Percentiles rank a stretch among this genome's conserved stretches.
Conservation (phyloP, 2,113 vertebrate species). For the chimpanzee (Pan troglodytes) region DNA sequence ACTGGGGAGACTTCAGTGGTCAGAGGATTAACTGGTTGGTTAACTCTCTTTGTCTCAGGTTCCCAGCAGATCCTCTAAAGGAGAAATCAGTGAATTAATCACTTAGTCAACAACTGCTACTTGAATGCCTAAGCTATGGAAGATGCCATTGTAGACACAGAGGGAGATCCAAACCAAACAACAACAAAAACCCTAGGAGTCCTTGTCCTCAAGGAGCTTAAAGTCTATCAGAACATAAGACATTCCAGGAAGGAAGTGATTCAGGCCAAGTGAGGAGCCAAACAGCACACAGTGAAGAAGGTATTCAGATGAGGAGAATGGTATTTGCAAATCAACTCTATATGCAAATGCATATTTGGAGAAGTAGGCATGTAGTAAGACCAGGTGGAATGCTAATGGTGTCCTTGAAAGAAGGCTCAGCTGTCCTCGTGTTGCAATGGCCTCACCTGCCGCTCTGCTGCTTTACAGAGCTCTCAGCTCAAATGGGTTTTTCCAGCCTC, state of each 20-base stretch:
- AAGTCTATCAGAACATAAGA: neutral
- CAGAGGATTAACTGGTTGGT: neutral
- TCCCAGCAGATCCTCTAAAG: neutral
- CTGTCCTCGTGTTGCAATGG: neutral
- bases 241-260: neutral
- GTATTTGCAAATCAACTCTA: neutral
- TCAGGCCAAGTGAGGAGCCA: neutral
- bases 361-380: neutral
- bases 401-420: neutral
- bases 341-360: neutral
- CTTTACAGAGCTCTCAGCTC: neutral
- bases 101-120: neutral
- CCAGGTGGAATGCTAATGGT: neutral
- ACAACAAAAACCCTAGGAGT: neutral
- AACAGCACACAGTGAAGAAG: fast-evolving
- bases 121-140: neutral
- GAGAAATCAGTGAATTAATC: neutral
- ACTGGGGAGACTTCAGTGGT: neutral
- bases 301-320: neutral
- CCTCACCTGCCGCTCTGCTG: neutral
- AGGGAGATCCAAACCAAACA: neutral
- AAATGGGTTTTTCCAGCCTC: too few species aligned
- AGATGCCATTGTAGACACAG: neutral
- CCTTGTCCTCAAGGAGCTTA: neutral
- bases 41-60: neutral